Base-by-base conservation (phyloP, 2,113 vertebrate species). In the Seriola aureovittata region DNA sequence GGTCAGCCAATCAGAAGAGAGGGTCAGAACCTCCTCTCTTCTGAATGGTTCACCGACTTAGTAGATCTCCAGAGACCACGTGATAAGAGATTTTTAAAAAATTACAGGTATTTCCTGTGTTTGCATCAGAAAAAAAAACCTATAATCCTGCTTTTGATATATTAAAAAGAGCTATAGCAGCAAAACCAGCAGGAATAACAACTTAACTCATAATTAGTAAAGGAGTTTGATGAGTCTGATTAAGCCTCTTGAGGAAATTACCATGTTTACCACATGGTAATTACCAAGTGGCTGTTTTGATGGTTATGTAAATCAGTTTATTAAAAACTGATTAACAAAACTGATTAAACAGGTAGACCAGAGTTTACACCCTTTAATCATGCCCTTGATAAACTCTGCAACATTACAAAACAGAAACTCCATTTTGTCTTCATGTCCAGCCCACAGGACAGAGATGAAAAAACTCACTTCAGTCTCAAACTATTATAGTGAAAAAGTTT, bases 261-360 rank as follows among this genome's bases (percentile, higher is more conserved):
- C 44, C 44, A 58, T 90, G 88, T 91, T 91, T 89, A 88, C 79
- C 80, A 78, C 65, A 74, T 62, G 68, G 64, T 88, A 90, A 93
- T 91, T 90, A 85, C 59, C 40, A 83, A 85, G 81, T 85, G 74
- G 65, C 62, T 89, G 80, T 91, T 92, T 88, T 93, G 84, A 90
- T 90, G 78, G 52, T 84, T 86, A 90, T 92, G 88, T 70, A 85
- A 90, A 91, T 92, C 67, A 76, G 73, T 88, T 86, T 92, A 92
- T 91, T 89, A 91, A 88, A 89, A 87, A 65, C 65, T 83, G 86
- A 89, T 85, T 78, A 91, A 81, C 81, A 89, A 83, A 78, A 84
- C 54, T 84, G 85, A 88, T 86, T 69, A 77, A 89, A 89, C 74
- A 88, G 83, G 78, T 76, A 79, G 74, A 72, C 63, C 52, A 68